Base-by-base conservation (phyloP, 2,113 vertebrate species). In the Salvator merianae region DNA sequence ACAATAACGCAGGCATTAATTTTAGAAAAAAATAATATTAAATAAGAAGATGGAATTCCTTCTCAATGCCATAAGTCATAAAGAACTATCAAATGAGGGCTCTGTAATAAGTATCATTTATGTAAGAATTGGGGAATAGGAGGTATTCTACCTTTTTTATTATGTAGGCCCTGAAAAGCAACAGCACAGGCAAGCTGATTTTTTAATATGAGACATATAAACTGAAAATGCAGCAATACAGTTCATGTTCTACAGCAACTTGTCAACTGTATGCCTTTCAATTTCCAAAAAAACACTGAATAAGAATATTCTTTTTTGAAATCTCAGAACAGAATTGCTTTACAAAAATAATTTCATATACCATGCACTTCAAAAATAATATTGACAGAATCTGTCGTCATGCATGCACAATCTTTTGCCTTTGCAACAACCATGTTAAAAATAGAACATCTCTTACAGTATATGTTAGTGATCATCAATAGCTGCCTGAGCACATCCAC, bases 341-440 rank as follows among this genome's bases (percentile, higher is more conserved):
- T 43, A 43, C 1, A 26, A 20, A 77, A 13, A 62, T 50, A 1
- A 71, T 47, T 79, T 36, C n/a, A 36, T 24, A 40, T 12, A 26
- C 26, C 50, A 43, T n/a, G 24, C 30, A 34, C 12, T 1, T 38
- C 18, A 5, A 30, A 77, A 36, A 6, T 4, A 12, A 62, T 63
- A 34, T 34, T 34, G 3, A 43, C n/a, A 28, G 28, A 26, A 28
- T 7, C 66, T 63, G 4, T 59, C 18, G 55, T 16, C 20, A 59
- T 20, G 32, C 7, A 32, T 30, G 16, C 20, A 12, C 43, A 32
- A 89, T 72, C 63, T 65, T 65, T 73, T 36, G 76, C 18, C 32
- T 76, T 86, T 82, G 43, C 77, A 85, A 69, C n/a, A 79, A 59
- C 59, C 66, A 63, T n/a, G 66, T 81, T 81, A 71, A 88, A 30